Evolutionary conservation across 2,888 invertebrate species (phyloP), one percentile per base, ranked within the genome.

Genomic region (Kryphioiulus occultus): DNA sequence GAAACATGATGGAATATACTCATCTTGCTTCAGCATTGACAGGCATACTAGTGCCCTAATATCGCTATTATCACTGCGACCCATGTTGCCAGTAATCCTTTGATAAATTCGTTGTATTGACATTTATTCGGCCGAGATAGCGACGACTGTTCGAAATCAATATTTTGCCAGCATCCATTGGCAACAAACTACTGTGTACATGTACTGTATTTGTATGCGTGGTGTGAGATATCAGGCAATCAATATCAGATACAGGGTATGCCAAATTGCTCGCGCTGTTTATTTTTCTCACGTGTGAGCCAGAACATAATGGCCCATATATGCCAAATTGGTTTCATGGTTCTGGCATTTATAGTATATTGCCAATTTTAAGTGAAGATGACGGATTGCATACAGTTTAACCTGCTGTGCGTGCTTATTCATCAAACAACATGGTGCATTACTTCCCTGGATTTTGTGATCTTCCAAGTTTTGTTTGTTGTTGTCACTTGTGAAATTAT

Each of bases 21-120:
- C 47, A 19, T 47, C 47, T 47, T 47, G 15, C n/a, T n/a, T n/a
- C 3, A 47, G 17, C n/a, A 22, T 4, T n/a, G 59, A 22, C 59
- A 59, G 5, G 59, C 59, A 4, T 22, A 59, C 59, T n/a, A 15
- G 59, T 22, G 10, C 59, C 59, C 5, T 59, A 59, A 59, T 59
- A 4, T 2, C 15, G n/a, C n/a, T 10, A 59, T 59, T 59, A 59
- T 59, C 59, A 17, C 59, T 22, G 59, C n/a, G 22, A 5, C 5
- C n/a, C 0, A 22, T 59, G 59, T 59, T 10, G 59, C 3, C 59
- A 59, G 59, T 59, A 22, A 47, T 59, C 22, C 22, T 59, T 59
- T 59, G 59, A 59, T 59, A n/a, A 59, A 59, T 59, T 59, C 59
- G 17, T 59, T 59, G n/a, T 59, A 59, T 59, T 59, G 59, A 59